Base-by-base conservation (phyloP, 2,797 vertebrate genomes). In the Clarias laeviceps region DNA sequence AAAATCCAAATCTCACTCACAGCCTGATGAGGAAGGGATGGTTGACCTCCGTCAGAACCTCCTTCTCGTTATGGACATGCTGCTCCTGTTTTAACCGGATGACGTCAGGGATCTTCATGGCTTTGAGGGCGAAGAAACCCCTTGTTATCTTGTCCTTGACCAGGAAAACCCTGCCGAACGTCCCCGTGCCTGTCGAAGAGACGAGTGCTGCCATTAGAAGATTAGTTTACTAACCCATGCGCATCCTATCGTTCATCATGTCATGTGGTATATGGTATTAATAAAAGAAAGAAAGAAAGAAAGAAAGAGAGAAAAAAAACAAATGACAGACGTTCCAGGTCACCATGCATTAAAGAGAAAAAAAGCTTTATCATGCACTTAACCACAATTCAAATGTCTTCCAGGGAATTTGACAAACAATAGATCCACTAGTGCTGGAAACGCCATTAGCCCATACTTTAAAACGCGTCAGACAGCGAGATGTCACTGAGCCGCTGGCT, bases 31-130 rank as follows among this genome's bases (percentile, higher is more conserved):
- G 95, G 92, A 98, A 98, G 0, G 97, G 96, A 91, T 99, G 97
- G 91, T 93, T 96, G 90, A 97, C 96, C 89, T 98, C 97, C 62
- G 93, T 92, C 84, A 99, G 95, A 65, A 98, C 97, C 24, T 96
- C 95, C 89, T 99, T 99, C 92, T 99, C 97, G 5, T 98, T 99
- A 93, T 98, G 97, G 17, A 99, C 98, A 0, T 99, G 98, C 56
- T 97, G 96, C 83, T 99, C 97, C 92, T 99, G 98, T 91, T 98
- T 98, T 89, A 99, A 95, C 8, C 97, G 95, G 91, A 98, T 97
- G 80, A 99, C 96, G 61, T 99, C 98, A 0, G 96, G 94, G 92
- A 99, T 99, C 91, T 97, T 97, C 98, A 99, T 98, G 74, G 97
- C 96, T 94, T 99, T 99, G 85, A 99, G 94, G 0, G 98, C 98